Percentiles rank a stretch among this genome's conserved stretches.
Conservation (phyloP, 2,113 vertebrate species). For the Gymnogyps californianus region DNA sequence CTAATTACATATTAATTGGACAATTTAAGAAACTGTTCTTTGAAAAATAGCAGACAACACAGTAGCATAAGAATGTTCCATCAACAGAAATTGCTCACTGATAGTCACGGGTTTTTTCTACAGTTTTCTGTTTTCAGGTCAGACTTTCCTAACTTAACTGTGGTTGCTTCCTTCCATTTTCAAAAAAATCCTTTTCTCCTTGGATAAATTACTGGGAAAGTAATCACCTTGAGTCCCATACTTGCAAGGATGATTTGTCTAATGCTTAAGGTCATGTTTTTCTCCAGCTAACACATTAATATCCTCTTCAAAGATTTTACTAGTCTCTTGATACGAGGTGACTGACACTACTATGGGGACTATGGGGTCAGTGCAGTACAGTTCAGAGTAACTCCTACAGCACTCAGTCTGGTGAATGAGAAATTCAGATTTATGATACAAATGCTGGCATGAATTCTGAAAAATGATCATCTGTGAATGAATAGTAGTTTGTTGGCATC, state of each 20-base stretch:
- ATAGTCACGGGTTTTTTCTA: not conserved
- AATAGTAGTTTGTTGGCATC: not conserved
- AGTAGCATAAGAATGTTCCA: not conserved
- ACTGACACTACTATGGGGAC: not conserved
- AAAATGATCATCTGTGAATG: not conserved
- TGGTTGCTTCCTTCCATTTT: not conserved
- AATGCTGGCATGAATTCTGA: not conserved
- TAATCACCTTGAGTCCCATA: not conserved
- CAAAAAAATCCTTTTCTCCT: not conserved
- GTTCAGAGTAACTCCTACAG: not conserved
- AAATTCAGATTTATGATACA: not conserved
- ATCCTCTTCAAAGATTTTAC: not conserved
- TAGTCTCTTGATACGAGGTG: not conserved
- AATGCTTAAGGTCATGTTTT: not conserved
- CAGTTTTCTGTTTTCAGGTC: not conserved
- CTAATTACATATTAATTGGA: not conserved
- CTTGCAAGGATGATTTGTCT: not conserved
- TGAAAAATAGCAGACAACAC: not conserved
- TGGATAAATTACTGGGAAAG: not conserved
- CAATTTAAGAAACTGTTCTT: not conserved
- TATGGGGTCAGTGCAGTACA: fast-evolving
- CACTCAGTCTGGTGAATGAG: not conserved
- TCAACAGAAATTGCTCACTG: not conserved
- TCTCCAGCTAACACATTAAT: not conserved
- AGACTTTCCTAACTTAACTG: not conserved